These are phyloP conservation scores for Gymnocypris eckloni DNA, from an alignment of 2,797 vertebrate genomes.

Conservation along the genomic window DNA sequence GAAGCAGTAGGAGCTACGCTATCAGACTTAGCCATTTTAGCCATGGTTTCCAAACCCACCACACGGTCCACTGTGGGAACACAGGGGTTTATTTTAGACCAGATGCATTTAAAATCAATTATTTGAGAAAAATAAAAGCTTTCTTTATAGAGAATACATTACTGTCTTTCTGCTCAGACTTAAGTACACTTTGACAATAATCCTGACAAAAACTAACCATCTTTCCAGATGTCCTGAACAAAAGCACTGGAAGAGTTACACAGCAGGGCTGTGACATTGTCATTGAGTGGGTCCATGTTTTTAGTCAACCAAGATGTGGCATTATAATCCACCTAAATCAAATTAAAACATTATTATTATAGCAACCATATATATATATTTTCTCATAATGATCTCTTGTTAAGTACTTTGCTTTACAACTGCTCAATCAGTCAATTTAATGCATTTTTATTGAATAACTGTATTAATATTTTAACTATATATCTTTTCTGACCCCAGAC, in stretches of 20 bases:
- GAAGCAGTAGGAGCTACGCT: slow-evolving; percentile 88
- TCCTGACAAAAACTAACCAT: slow-evolving; percentile 79
- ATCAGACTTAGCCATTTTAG: slow-evolving; percentile 89
- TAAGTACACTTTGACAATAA: not conserved
- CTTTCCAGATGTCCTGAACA: slow-evolving; percentile 96
- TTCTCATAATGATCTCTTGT: not conserved
- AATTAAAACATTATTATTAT: slow-evolving; percentile 20
- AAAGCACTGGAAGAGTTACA: slow-evolving; percentile 91
- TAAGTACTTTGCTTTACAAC: not conserved
- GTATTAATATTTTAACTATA: not conserved
- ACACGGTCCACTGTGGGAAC: slow-evolving; percentile 79
- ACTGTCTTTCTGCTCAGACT: not conserved
- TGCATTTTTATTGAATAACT: not conserved
- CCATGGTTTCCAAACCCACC: slow-evolving; percentile 94
- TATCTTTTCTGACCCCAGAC: not conserved
- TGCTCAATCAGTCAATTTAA: not conserved
- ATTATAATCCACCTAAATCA: slow-evolving; percentile 90
- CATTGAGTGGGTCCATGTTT: slow-evolving; percentile 98
- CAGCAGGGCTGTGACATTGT: slow-evolving; percentile 91
- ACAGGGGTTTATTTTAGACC: not conserved
- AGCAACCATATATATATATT: not conserved
- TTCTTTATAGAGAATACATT: not conserved
- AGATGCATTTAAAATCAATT: not conserved
- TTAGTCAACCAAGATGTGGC: slow-evolving; percentile 94
- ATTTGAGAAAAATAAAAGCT: not conserved